Base-by-base conservation (phyloP, 2,113 vertebrate species). In the Oryzias celebensis region DNA sequence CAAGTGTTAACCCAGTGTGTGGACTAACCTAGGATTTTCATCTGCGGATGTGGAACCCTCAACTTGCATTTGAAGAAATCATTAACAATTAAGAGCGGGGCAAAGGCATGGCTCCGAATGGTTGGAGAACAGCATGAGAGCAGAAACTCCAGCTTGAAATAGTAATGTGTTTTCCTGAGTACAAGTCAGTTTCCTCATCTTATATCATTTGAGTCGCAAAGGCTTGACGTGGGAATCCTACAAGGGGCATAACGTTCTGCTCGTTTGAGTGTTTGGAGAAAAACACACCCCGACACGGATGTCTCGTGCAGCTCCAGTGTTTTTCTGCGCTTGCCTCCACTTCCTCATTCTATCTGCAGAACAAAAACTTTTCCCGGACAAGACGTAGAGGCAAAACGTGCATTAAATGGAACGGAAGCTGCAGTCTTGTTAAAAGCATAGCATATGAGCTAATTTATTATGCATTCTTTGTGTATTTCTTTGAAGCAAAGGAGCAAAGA, bases 61-160 rank as follows among this genome's bases (percentile, higher is more conserved):
- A 22, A 59, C 69, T 86, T 15, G 80, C 82, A 87, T 80, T 87
- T 90, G 82, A 87, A 88, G 84, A 86, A 90, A 83, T 75, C 89
- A 89, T 89, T 82, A 89, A 87, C 61, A 87, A 87, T 89, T 91
- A 88, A 88, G 70, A 52, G 61, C 50, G 26, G 67, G 68, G 58
- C 67, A 43, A 23, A 57, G 58, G 62, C 71, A 77, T 57, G 65
- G 81, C 16, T 67, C 58, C 31, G 66, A 75, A 65, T 61, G 74
- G 77, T 70, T 28, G 57, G 53, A 58, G 50, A 58, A 72, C 61
- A 18, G 75, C 87, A 89, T 67, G 75, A 73, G 84, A 85, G 78
- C 52, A 44, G 69, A 77, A 28, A 49, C 20, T 7, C 54, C 60
- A 46, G 57, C 68, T 28, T 85, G 77, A 88, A 88, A 84, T 84